A percentile compares a stretch with the other conserved stretches of the same genome.
Evolutionary conservation across 2,888 invertebrate genomes (phyloP).

Genomic region (Azorinus chamasolen): DNA sequence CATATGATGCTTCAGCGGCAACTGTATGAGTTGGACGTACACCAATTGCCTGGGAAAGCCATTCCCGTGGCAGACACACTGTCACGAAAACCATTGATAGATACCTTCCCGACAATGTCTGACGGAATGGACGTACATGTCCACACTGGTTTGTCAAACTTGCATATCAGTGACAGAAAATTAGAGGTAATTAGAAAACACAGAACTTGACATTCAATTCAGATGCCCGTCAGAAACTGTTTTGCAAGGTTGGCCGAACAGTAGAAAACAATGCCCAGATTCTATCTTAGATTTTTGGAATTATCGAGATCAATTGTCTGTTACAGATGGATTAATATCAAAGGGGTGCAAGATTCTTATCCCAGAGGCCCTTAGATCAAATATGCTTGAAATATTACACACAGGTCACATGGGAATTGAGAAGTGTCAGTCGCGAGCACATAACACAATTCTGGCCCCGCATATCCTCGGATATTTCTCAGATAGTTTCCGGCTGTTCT

Average conservation of each 20-base stretch:
- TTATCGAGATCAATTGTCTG: conserved; percentile 22
- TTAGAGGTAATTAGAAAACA: conserved; percentile 39
- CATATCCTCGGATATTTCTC: conserved; percentile 47
- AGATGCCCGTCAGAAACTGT: not conserved
- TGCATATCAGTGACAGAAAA: conserved; percentile 45
- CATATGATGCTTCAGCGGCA: conserved; percentile 40
- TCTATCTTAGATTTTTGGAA: conserved; percentile 21
- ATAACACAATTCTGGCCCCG: conserved; percentile 59
- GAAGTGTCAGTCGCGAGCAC: conserved; percentile 43
- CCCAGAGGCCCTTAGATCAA: conserved; percentile 35
- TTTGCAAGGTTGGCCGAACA: not conserved
- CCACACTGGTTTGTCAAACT: conserved; percentile 35
- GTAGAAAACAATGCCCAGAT: not conserved
- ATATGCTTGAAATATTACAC: conserved; percentile 55
- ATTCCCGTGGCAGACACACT: conserved; percentile 38
- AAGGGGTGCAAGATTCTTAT: conserved; percentile 40
- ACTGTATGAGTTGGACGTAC: conserved; percentile 45
- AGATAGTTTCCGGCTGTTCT: conserved; percentile 43
- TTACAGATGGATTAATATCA: conserved; percentile 26
- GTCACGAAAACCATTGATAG: conserved; percentile 27
- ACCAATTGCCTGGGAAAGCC: conserved; percentile 20
- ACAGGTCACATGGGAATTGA: conserved; percentile 58
- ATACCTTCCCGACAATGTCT: conserved; percentile 37
- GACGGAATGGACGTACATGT: conserved; percentile 50
- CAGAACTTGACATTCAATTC: conserved; percentile 34